These are phyloP conservation scores for Odontamblyopus rebecca DNA, from an alignment of 2,797 vertebrate species.

Conservation along the genomic window DNA sequence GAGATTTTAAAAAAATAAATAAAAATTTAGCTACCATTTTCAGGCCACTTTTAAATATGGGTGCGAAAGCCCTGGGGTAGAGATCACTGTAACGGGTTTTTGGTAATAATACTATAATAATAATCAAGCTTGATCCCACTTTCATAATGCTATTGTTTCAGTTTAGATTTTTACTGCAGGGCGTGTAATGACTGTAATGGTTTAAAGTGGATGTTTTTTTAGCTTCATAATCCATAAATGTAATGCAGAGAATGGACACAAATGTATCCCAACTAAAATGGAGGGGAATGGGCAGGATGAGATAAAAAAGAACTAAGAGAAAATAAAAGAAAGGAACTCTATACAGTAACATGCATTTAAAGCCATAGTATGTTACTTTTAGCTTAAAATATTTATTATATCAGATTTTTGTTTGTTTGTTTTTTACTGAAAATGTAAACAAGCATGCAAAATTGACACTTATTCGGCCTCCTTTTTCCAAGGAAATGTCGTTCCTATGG, in stretches of 20 bases:
- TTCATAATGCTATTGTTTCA: constrained; percentile 12
- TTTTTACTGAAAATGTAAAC: too few species aligned
- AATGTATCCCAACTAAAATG: neutral
- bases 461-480: too few species aligned
- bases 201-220: neutral
- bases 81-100: neutral
- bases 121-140: constrained; percentile 9
- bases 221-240: neutral
- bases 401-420: too few species aligned
- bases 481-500: too few species aligned
- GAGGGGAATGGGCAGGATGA: neutral
- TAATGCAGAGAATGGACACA: neutral
- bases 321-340: too few species aligned
- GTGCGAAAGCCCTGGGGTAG: constrained; percentile 2
- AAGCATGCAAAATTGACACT: too few species aligned
- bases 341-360: too few species aligned
- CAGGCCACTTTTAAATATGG: constrained; percentile 4
- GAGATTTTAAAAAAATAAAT: neutral
- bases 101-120: neutral
- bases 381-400: too few species aligned
- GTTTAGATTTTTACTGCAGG: constrained; percentile 7
- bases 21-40: neutral
- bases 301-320: too few species aligned
- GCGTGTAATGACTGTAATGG: neutral
- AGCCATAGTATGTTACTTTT: too few species aligned